Conservation (phyloP, 2,888 invertebrate genomes). For the Limnephilus rhombicus region DNA sequence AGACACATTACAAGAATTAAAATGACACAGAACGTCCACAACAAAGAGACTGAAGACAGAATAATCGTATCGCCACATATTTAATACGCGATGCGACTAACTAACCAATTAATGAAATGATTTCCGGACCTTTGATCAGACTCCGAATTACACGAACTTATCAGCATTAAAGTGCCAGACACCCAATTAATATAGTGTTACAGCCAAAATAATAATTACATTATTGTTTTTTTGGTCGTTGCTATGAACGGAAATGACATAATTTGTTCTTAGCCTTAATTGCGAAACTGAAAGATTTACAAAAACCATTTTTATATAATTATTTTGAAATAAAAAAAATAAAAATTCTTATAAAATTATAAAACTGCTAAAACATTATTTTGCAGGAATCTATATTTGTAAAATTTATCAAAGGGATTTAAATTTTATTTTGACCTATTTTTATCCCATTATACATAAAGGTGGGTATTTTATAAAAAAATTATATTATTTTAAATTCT, state of each 20-base stretch:
- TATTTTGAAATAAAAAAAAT: background rate
- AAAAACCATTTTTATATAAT: background rate
- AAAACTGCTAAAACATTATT: too few species aligned
- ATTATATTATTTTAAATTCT: too few species aligned
- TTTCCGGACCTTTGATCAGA: conserved; percentile 61
- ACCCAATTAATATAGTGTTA: conserved; percentile 30
- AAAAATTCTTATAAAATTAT: too few species aligned
- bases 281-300: background rate
- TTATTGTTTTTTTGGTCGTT: background rate
- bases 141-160: conserved; percentile 21
- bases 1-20: background rate
- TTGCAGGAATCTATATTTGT: too few species aligned
- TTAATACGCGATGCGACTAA: conserved; percentile 57
- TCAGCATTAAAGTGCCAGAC: conserved; percentile 47
- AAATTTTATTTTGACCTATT: too few species aligned
- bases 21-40: conserved; percentile 1
- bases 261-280: background rate
- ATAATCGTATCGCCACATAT: conserved; percentile 48
- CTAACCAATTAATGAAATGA: conserved; percentile 61
- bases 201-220: background rate
- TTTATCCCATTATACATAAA: too few species aligned
- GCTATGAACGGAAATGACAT: background rate
- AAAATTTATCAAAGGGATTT: too few species aligned
- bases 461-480: too few species aligned
- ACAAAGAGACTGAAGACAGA: conserved; percentile 54